Evolutionary conservation across 2,113 vertebrate species (phyloP).

Genomic region (Electrona antarctica): DNA sequence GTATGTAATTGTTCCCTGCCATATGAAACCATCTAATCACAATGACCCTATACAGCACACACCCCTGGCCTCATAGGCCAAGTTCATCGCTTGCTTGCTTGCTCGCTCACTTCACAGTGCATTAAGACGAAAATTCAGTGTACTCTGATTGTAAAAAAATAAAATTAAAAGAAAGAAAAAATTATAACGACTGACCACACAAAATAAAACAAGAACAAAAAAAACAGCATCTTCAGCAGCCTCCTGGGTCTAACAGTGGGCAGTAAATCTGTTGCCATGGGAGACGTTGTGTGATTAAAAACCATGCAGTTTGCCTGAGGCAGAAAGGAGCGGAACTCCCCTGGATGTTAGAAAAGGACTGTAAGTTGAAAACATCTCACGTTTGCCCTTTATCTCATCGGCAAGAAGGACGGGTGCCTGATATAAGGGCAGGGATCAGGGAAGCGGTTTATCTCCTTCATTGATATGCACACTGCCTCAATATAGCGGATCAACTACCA

Average conservation of each 20-base stretch:
- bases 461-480: constrained; percentile 46
- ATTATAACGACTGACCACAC: constrained; percentile 48
- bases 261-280: constrained; percentile 59
- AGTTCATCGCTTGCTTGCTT: constrained; percentile 34
- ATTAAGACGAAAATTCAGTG: constrained; percentile 85
- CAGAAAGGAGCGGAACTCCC: constrained; percentile 52
- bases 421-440: constrained; percentile 58
- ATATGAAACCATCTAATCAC: constrained; percentile 61
- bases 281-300: constrained; percentile 18
- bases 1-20: constrained; percentile 60
- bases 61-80: constrained; percentile 67
- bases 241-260: constrained; percentile 65
- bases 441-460: constrained; percentile 43
- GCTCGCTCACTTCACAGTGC: constrained; percentile 83
- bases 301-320: constrained; percentile 54
- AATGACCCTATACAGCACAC: constrained; percentile 54
- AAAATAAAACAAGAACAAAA: constrained; percentile 52
- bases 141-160: constrained; percentile 78
- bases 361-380: constrained; percentile 36
- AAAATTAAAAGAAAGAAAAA: constrained; percentile 30
- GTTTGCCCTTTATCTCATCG: constrained; percentile 42
- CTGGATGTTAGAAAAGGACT: constrained; percentile 14
- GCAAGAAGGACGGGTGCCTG: constrained; percentile 38
- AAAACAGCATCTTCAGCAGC: constrained; percentile 76
- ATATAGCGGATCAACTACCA: constrained; percentile 34